Evolutionary conservation across 2,113 vertebrate species (phyloP), one percentile per base, ranked within the genome.

Genomic region (Poicephalus meyeri): DNA sequence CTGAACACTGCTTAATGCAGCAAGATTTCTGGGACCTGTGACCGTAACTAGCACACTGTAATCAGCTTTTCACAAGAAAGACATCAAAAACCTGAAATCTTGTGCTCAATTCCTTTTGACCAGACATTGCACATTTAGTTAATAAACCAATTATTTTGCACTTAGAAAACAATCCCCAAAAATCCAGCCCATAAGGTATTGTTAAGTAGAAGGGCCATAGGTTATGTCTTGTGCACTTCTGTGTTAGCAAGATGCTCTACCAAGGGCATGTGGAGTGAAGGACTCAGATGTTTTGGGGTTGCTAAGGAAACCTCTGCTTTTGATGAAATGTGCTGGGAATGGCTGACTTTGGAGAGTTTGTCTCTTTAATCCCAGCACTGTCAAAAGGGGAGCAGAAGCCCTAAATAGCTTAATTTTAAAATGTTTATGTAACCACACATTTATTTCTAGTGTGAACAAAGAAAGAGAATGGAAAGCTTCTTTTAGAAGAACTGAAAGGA

Each of bases 291-390:
- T 72, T 93, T 88, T 49, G 65, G 53, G 50, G 42, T 91, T 95
- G 63, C 85, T 69, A 87, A 89, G 87, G 91, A 82, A 93, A 91
- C 50, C 24, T 64, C 4, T 77, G 39, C 17, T 81, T 90, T 80
- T 82, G 63, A 86, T 74, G 41, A 79, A 89, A 87, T 35, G 23
- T 56, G 11, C 39, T 88, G 79, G 58, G 41, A 90, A 84, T 1
- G 7, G 11, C 56, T 84, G 35, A 58, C 60, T 86, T 86, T 63
- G 31, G 25, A 77, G 11, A 50, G 26, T 44, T 81, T 79, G 24
- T 61, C 28, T 93, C 56, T 73, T 61, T 4, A 2, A 25, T 79
- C 52, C 16, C 52, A 76, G 39, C 14, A 5, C 16, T 7, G 1
- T 29, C n/a, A 69, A 93, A 88, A 80, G 16, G 28, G 37, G 52